These are phyloP conservation scores for Anguilla rostrata DNA, from an alignment of 2,113 vertebrate genomes.

Conservation along the genomic window DNA sequence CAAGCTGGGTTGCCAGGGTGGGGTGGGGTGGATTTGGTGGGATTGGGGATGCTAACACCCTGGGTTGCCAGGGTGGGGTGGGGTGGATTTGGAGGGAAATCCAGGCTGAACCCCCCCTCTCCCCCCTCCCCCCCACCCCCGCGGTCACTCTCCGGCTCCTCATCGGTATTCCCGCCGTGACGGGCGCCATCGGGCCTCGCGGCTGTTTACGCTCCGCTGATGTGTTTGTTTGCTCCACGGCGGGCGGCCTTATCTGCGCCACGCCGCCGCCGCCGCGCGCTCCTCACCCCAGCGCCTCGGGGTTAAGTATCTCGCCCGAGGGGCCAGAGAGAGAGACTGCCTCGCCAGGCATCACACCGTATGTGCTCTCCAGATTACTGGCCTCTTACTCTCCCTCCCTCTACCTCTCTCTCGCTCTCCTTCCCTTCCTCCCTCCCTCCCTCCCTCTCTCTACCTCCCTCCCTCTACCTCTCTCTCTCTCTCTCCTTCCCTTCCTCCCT, in stretches of 20 bases:
- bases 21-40: background rate
- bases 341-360: background rate
- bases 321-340: background rate
- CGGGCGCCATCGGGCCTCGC: background rate
- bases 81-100: too few relatives aligned
- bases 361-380: background rate
- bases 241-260: background rate
- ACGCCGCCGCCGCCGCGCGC: background rate
- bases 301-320: background rate
- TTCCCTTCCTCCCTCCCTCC: too few relatives aligned
- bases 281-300: background rate
- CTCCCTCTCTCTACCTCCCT: too few relatives aligned
- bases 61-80: background rate
- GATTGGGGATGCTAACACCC: background rate
- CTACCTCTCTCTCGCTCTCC: too few relatives aligned
- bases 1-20: too few relatives aligned
- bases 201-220: background rate
- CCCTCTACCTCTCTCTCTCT: too few relatives aligned
- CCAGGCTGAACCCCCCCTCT: too few relatives aligned
- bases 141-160: background rate
- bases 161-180: background rate
- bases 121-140: too few relatives aligned
- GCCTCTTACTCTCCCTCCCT: background rate
- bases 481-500: too few relatives aligned
- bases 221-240: background rate